Conservation (phyloP, 2,797 vertebrate species). For the Peromyscus aztecus region DNA sequence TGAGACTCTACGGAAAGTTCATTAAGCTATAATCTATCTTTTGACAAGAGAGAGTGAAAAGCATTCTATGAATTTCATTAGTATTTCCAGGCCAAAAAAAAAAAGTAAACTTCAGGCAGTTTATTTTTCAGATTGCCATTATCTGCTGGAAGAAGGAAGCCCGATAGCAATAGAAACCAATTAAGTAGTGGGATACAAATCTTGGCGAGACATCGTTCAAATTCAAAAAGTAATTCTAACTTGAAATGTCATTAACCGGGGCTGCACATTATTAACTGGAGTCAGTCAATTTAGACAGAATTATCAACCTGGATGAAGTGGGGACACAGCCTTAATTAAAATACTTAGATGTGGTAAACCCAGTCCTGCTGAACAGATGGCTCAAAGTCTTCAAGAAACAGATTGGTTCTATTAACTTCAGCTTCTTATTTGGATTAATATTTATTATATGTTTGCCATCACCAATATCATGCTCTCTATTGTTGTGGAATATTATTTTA, state of each 20-base stretch:
- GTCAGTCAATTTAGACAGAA: slow-evolving; percentile 54
- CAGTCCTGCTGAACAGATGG: slow-evolving; percentile 31
- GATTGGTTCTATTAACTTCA: slow-evolving; percentile 55
- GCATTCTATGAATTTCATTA: slow-evolving; percentile 11
- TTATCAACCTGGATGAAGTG: slow-evolving; percentile 56
- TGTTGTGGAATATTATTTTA: not conserved
- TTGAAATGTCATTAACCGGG: slow-evolving; percentile 58
- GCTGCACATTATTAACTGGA: slow-evolving; percentile 35
- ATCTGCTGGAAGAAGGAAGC: not conserved
- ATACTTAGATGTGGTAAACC: not conserved
- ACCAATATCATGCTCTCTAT: not conserved
- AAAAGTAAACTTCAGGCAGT: not conserved
- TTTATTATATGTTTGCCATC: not conserved
- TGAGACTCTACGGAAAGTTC: not conserved
- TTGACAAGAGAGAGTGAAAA: slow-evolving; percentile 57
- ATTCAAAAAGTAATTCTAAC: slow-evolving; percentile 69
- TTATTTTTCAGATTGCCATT: slow-evolving; percentile 41
- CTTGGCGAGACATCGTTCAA: slow-evolving; percentile 37
- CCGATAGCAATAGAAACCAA: slow-evolving; percentile 20
- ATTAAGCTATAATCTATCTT: slow-evolving; percentile 2
- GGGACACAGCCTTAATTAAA: slow-evolving; percentile 68
- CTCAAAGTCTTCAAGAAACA: slow-evolving; percentile 1
- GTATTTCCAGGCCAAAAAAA: not conserved
- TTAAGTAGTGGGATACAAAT: slow-evolving; percentile 32
- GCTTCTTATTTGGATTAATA: not conserved